Percentiles rank a stretch among this genome's conserved stretches.
Conservation (phyloP, 1,140 invertebrate species). For the Thrips palmi region DNA sequence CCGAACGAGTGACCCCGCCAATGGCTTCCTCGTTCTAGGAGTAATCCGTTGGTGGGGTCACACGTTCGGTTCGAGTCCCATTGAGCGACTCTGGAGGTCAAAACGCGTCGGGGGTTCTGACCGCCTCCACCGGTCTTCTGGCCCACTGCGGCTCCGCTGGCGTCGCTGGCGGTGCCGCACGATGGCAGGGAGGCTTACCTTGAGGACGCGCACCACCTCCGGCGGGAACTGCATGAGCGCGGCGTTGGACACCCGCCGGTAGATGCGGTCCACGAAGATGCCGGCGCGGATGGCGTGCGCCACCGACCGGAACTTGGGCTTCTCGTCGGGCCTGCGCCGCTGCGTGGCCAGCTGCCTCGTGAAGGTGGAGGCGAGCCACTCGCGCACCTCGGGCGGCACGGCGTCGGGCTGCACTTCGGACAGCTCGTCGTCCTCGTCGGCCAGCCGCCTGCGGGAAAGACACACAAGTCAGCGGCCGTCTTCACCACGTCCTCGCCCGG, state of each 20-base stretch:
- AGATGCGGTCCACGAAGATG: conserved; percentile 93
- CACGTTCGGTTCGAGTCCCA: too few relatives aligned
- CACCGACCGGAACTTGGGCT: conserved; percentile 79
- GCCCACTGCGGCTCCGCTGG: neutral
- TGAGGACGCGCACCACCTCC: conserved; percentile 70
- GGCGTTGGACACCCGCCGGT: conserved; percentile 69
- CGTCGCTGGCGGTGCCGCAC: neutral
- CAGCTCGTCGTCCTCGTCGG: conserved; percentile 83
- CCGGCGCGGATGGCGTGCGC: conserved; percentile 95
- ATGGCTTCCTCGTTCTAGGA: too few relatives aligned
- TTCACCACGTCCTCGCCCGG: neutral
- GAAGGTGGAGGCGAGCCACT: conserved; percentile 96
- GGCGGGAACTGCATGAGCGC: conserved; percentile 76
- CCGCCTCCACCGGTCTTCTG: neutral
- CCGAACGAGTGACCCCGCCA: too few relatives aligned
- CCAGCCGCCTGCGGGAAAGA: conserved; percentile 35
- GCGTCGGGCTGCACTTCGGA: conserved; percentile 91
- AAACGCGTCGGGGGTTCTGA: too few relatives aligned
- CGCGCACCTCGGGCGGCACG: conserved; percentile 84
- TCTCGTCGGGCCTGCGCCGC: conserved; percentile 53
- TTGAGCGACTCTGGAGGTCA: too few relatives aligned
- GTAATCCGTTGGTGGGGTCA: too few relatives aligned
- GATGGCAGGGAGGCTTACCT: conserved; percentile 36
- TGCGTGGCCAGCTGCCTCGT: conserved; percentile 68
- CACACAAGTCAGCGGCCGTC: neutral